Percentiles rank a stretch among this genome's conserved stretches.
These are phyloP conservation scores for Goniozus legneri DNA, from an alignment of 1,140 invertebrate species.

Conservation along the genomic window DNA sequence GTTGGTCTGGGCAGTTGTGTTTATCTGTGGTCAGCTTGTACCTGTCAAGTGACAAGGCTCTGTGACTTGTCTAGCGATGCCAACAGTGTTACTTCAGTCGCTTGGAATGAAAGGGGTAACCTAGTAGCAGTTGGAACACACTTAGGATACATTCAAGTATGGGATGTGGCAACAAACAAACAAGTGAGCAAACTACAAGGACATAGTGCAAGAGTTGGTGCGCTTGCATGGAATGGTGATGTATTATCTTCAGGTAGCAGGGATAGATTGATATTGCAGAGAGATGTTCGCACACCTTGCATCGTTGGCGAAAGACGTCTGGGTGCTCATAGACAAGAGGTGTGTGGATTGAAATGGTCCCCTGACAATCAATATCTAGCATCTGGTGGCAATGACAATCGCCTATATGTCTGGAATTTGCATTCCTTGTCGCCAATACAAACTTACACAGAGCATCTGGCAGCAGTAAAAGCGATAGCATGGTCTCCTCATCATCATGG, in stretches of 20 bases:
- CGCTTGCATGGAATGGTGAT: constrained; percentile 97
- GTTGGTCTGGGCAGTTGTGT: constrained; percentile 98
- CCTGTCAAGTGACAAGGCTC: constrained; percentile 94
- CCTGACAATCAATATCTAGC: constrained; percentile 98
- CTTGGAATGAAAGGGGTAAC: constrained; percentile 97
- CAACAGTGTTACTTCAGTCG: constrained; percentile 96
- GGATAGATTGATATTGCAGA: constrained; percentile 90
- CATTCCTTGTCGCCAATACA: constrained; percentile 87
- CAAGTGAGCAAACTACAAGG: constrained; percentile 86
- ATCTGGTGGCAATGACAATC: constrained; percentile 98
- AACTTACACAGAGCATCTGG: constrained; percentile 96
- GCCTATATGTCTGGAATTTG: constrained; percentile 96
- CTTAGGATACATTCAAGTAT: constrained; percentile 94
- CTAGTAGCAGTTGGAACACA: constrained; percentile 97
- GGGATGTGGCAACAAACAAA: constrained; percentile 95
- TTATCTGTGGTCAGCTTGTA: constrained; percentile 98
- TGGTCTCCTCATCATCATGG: constrained; percentile 99
- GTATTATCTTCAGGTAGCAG: constrained; percentile 93
- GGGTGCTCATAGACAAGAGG: constrained; percentile 94
- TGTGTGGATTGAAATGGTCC: constrained; percentile 99
- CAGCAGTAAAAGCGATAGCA: constrained; percentile 98
- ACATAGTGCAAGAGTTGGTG: constrained; percentile 89
- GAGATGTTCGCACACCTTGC: constrained; percentile 88
- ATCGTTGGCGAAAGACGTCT: constrained; percentile 74
- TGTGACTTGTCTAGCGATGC: constrained; percentile 92